Evolutionary conservation across 2,113 vertebrate species (phyloP).

Genomic region (Ptilonorhynchus violaceus): DNA sequence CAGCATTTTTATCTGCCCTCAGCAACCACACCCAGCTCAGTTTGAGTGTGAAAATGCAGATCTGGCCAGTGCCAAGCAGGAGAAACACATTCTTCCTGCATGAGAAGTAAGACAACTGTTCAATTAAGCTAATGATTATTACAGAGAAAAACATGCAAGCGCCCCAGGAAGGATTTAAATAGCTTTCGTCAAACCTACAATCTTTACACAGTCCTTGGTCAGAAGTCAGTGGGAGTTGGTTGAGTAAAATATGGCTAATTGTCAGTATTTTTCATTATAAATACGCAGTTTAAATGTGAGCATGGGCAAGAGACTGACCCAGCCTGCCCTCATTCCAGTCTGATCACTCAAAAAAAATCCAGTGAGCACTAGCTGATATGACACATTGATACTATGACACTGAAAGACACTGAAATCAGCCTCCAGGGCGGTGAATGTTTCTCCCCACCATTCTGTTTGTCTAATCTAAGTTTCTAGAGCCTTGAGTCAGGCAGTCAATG

Average conservation of each 20-base stretch:
- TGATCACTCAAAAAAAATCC: background rate
- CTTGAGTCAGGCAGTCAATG: background rate
- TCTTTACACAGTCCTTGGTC: background rate
- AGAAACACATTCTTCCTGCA: background rate
- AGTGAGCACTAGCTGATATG: background rate
- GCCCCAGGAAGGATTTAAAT: background rate
- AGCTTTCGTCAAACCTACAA: conserved; percentile 18
- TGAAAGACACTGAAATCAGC: background rate
- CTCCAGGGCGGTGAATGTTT: background rate
- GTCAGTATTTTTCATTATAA: background rate
- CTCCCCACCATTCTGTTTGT: background rate
- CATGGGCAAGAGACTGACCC: background rate
- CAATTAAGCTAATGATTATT: background rate
- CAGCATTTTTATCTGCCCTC: background rate
- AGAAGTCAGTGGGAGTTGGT: background rate
- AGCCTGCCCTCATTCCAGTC: background rate
- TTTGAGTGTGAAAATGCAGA: background rate
- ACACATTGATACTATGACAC: background rate
- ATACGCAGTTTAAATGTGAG: background rate
- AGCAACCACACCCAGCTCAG: background rate
- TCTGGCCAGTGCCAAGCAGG: background rate
- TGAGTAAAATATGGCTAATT: background rate
- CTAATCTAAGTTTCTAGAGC: background rate
- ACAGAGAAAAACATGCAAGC: background rate
- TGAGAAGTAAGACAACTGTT: background rate